Evolutionary conservation across 2,888 invertebrate species (phyloP).

Genomic region (Drosophila prostipennis): DNA sequence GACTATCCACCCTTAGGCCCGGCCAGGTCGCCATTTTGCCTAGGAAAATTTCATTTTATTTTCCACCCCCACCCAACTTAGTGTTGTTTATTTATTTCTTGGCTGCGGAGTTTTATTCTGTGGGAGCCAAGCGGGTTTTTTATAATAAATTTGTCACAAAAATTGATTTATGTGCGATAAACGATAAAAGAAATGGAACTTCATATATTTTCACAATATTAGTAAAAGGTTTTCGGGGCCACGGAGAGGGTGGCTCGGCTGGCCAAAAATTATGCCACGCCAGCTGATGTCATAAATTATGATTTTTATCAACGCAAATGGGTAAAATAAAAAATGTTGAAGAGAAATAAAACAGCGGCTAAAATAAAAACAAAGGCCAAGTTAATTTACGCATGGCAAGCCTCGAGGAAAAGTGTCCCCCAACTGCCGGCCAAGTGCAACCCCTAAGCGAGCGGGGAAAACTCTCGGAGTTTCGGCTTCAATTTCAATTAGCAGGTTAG

Average conservation of each 20-base stretch:
- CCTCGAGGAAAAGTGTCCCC: conserved; percentile 19
- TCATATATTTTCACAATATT: conserved; percentile 65
- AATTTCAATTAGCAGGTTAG: conserved; percentile 72
- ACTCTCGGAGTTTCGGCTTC: conserved; percentile 52
- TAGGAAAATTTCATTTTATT: conserved; percentile 38
- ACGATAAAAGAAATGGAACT: conserved; percentile 70
- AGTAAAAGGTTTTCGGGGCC: conserved; percentile 32
- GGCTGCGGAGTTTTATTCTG: conserved; percentile 24
- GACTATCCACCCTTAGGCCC: conserved; percentile 21
- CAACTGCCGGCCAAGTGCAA: conserved; percentile 16
- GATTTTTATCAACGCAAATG: conserved; percentile 82
- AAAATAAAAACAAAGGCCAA: conserved; percentile 53
- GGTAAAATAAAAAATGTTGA: conserved; percentile 70
- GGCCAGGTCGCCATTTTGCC: conserved; percentile 30
- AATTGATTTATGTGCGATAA: conserved; percentile 81
- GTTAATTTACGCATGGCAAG: conserved; percentile 74
- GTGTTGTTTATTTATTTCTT: conserved; percentile 36
- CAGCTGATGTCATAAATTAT: conserved; percentile 83
- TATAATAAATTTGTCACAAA: conserved; percentile 82
- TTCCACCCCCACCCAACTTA: not conserved
- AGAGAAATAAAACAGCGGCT: conserved; percentile 43
- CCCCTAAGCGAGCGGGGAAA: conserved; percentile 23
- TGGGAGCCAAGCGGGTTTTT: conserved; percentile 59
- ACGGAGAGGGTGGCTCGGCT: conserved; percentile 6
- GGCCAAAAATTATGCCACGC: conserved; percentile 68